Conservation (phyloP, 1,140 invertebrate genomes). For the Steinernema khuongi region DNA sequence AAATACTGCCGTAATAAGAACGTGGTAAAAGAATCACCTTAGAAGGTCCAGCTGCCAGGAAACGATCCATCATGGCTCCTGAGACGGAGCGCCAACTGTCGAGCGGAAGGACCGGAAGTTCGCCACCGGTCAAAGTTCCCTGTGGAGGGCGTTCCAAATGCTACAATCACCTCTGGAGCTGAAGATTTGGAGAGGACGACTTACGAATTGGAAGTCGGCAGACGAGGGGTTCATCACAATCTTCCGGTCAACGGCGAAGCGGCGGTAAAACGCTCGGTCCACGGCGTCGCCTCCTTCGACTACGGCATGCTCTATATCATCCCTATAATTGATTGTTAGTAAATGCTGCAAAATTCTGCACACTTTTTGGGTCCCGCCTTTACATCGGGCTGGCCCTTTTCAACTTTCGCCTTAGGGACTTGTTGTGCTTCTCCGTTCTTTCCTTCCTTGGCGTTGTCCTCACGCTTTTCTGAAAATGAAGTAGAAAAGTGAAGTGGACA, state of each 20-base stretch:
- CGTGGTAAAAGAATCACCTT: neutral
- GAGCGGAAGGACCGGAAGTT: neutral
- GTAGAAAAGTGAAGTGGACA: too few species aligned
- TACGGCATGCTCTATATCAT: neutral
- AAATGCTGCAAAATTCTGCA: too few species aligned
- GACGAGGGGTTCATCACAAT: neutral
- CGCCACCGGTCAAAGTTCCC: neutral
- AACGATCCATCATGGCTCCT: neutral
- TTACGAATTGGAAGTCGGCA: neutral
- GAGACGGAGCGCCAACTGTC: neutral
- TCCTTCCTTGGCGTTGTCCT: too few species aligned
- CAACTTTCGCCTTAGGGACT: too few species aligned
- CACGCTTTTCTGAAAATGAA: too few species aligned
- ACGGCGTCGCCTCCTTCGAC: neutral
- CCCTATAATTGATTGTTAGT: too few species aligned
- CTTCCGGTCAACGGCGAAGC: constrained; percentile 6
- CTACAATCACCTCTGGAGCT: too few species aligned
- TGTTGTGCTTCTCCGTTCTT: too few species aligned
- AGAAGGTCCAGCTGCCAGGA: neutral
- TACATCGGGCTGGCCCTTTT: too few species aligned
- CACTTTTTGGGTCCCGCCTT: too few species aligned
- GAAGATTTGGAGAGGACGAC: too few species aligned
- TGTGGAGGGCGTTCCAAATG: neutral
- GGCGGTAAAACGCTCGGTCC: constrained; percentile 1
- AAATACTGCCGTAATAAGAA: neutral